Base-by-base conservation (phyloP, 35 echinoderm and acorn worm genomes). In the Ophioderma brevispina region DNA sequence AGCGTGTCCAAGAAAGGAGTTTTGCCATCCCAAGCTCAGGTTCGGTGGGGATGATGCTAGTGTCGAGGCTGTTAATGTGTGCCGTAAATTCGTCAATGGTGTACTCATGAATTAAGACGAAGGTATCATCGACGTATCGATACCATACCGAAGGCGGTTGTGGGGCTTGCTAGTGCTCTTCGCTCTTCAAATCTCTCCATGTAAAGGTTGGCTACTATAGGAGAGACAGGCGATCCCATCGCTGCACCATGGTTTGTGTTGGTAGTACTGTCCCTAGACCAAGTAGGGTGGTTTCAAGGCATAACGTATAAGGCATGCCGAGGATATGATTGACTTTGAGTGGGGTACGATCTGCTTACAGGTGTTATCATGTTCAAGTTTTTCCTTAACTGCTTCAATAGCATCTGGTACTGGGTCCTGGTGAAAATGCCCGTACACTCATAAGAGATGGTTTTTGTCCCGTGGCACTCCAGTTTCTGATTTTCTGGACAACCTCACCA, bases 101-200 rank as follows among this genome's bases (percentile, higher is more conserved):
- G 37, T 75, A 56, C 39, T 85, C 89, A 35, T 91, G 79, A 32
- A 89, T 89, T 28, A 89, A 36, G 3, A 80, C 87, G 76, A 89
- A 79, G 0, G 80, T 91, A 32, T 84, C 89, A 46, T 91, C 89
- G 19, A 91, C 81, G 42, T 91, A 91, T 11, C 89, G 28, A 40
- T 40, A 82, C 89, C 80, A 91, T 14, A 81, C 33, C 38, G 80
- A 83, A 37, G 88, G 79, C n/a, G 80, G 80, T 13, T 77, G 14
- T 36, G 37, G 80, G 21, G 88, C 88, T 83, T 50, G 81, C 30
- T 78, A 81, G 23, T 70, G 49, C 31, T 49, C 80, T 82, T 34
- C 31, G 31, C 15, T n/a, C 36, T 64, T 91, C 80, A 39, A 91
- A 91, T 13, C 6, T 70, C 59, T 70, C 59, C 59, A 70, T 70